Conservation (phyloP, 2,797 vertebrate species). For the Fringilla coelebs region DNA sequence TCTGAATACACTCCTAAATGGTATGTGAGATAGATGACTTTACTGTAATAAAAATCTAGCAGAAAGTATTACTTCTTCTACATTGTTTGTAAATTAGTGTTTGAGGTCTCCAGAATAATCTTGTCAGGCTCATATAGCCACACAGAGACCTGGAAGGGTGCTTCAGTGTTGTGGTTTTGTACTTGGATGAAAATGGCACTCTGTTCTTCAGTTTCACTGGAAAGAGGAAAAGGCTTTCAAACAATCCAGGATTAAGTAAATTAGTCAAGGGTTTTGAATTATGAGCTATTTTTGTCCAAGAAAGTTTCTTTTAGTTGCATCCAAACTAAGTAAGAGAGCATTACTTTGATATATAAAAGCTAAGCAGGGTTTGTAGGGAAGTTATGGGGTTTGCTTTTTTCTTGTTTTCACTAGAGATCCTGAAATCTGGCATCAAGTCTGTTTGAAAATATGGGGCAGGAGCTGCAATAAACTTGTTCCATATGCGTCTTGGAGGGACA, state of each 20-base stretch:
- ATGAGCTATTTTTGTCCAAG: not conserved
- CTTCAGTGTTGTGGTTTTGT: not conserved
- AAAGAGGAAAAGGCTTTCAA: not conserved
- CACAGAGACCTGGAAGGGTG: not conserved
- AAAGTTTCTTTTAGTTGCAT: not conserved
- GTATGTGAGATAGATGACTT: not conserved
- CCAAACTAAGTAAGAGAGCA: not conserved
- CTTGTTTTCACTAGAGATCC: constrained; percentile 83
- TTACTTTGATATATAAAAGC: not conserved
- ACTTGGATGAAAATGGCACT: not conserved
- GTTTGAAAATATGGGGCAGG: constrained; percentile 93
- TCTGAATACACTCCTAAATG: not conserved
- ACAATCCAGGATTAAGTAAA: not conserved
- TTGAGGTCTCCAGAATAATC: not conserved
- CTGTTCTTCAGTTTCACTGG: not conserved
- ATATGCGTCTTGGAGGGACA: constrained; percentile 94
- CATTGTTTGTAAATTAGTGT: not conserved
- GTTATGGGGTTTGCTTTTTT: not conserved
- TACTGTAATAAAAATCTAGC: not conserved
- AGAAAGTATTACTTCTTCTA: not conserved
- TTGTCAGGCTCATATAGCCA: not conserved
- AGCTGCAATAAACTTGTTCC: constrained; percentile 88
- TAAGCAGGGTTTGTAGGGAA: not conserved
- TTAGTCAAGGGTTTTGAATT: not conserved
- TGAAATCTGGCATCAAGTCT: constrained; percentile 95